Base-by-base conservation (phyloP, 2,888 invertebrate species). In the Tortrix viridana region DNA sequence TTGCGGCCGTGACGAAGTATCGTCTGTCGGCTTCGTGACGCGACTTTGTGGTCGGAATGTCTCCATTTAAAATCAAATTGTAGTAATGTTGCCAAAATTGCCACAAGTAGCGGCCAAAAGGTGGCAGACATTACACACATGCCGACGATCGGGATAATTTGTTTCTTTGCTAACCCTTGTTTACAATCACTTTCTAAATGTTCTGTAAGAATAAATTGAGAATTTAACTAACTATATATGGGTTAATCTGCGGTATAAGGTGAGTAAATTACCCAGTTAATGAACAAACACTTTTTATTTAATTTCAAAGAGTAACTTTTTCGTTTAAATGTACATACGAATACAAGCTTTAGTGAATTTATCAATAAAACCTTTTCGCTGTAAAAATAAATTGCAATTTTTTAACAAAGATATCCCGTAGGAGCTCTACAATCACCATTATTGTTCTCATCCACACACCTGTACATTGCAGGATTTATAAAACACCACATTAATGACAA, bases 31-130 rank as follows among this genome's bases (percentile, higher is more conserved):
- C 66, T 84, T 86, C 86, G 86, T 86, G 84, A 85, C 86, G 86
- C 86, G 84, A 85, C 87, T 72, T 79, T 90, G 91, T 78, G 91
- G 89, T 90, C 81, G 78, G 83, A 86, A 81, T 87, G 87, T 85
- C 86, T 74, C 82, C 82, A 77, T 85, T 90, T 88, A 86, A 86
- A 89, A 89, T 86, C 86, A 86, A 88, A 88, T 88, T 90, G 85
- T 72, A 79, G 81, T 77, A 80, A 80, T 79, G 73, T 74, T 73
- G 65, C 72, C 74, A 68, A 82, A 87, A 84, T 85, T 85, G 77
- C 78, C 70, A 70, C 65, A 47, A 62, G 69, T 75, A 81, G 80
- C 79, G 69, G 74, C 73, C 73, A 73, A 79, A 85, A 80, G 76
- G 77, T 82, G 76, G 77, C 44, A 74, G 69, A 68, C 72, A 70